Evolutionary conservation across 2,888 invertebrate genomes (phyloP), one percentile per base, ranked within the genome.

Genomic region (Cataglyphis albicans): DNA sequence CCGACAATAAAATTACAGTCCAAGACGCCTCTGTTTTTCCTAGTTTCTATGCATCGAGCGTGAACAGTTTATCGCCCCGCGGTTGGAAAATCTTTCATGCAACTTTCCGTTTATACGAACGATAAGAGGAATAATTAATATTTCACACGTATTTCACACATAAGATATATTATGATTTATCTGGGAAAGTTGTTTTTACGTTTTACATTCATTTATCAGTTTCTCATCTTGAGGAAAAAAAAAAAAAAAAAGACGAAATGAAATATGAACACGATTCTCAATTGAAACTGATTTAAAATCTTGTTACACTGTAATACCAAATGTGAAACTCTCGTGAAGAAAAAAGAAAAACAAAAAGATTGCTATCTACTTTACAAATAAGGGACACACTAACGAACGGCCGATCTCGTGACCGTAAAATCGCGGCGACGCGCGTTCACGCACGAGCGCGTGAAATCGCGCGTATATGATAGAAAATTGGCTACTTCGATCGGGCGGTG

Each of bases 1-100:
- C 35, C 82, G 70, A 83, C 67, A 74, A 81, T 80, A 84, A 83
- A 74, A 85, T 84, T 81, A 55, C 52, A 59, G 52, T 67, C 7
- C n/a, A 64, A 48, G 72, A 78, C 68, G 48, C 35, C 35, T 9
- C 29, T 76, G 74, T 76, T 81, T 86, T 68, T 57, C 59, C 38
- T 55, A 52, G 80, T 75, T 67, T 75, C 75, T 75, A 74, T 55
- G 74, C 78, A 59, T 18, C 74, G 25, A 59, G 78, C 74, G 78
- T 78, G 74, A 78, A 78, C 78, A 44, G 10, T 32, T 73, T 72
- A 78, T 44, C 74, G 32, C 21, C 41, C 21, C 7, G 10, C 55
- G 59, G 44, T 35, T 44, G 32, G 57, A 52, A 80, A 80, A 73
- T 73, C 32, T 32, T 59, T 59, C 44, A 44, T 44, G 41, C 78